Conservation (phyloP, 1,140 invertebrate species). For the Steinernema khuongi region DNA sequence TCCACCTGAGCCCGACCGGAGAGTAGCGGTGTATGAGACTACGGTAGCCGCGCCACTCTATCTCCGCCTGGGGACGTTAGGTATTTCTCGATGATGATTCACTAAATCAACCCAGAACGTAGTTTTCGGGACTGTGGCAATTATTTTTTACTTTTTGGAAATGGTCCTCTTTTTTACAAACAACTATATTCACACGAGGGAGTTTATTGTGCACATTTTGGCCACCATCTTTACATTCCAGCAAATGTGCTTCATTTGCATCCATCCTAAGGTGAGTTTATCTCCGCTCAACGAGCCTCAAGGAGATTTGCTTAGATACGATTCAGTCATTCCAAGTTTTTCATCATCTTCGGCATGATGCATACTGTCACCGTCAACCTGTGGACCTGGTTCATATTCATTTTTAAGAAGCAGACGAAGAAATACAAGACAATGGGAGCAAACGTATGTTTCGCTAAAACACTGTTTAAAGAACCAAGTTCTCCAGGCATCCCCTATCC, state of each 20-base stretch:
- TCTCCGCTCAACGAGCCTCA: background rate
- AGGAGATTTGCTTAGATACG: background rate
- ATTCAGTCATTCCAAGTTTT: background rate
- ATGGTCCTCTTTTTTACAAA: background rate
- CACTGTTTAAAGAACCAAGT: background rate
- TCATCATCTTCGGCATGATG: conserved; percentile 11
- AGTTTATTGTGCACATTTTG: background rate
- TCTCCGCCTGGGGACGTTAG: background rate
- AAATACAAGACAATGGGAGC: background rate
- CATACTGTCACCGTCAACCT: background rate
- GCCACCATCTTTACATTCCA: conserved; percentile 9
- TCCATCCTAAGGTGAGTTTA: background rate
- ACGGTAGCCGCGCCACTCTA: background rate
- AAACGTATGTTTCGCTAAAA: background rate
- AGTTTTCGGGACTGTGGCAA: background rate
- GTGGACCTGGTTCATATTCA: conserved; percentile 9
- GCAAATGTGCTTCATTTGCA: conserved; percentile 8
- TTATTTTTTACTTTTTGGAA: conserved; percentile 2
- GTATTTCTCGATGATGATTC: background rate
- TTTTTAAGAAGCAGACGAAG: background rate
- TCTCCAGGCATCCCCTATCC: background rate
- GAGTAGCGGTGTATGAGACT: background rate
- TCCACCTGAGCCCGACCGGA: background rate
- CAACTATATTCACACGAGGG: background rate
- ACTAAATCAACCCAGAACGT: background rate